These are phyloP conservation scores for Anguilla rostrata DNA, from an alignment of 2,113 vertebrate species.

Conservation along the genomic window DNA sequence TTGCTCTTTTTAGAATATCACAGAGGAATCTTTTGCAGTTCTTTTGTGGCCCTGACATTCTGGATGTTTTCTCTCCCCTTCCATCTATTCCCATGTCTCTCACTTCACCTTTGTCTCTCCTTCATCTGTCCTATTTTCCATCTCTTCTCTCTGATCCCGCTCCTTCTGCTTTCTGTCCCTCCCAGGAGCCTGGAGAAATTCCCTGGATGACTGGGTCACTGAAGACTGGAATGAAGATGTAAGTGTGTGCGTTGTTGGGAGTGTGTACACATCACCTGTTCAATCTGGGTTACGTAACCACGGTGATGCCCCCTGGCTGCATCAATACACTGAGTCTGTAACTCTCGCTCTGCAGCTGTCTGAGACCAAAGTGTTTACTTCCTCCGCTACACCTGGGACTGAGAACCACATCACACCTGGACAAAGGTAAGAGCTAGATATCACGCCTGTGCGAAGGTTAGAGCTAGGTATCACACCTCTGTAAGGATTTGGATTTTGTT, in stretches of 20 bases:
- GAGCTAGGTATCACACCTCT: too few species aligned
- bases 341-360: conserved; percentile 75
- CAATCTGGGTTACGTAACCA: not conserved
- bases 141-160: not conserved
- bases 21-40: too few species aligned
- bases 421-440: too few species aligned
- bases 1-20: too few species aligned
- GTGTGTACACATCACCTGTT: not conserved
- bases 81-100: not conserved
- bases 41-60: too few species aligned
- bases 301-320: not conserved
- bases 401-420: conserved; percentile 81
- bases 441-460: too few species aligned
- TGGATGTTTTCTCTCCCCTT: not conserved
- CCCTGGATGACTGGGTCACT: conserved; percentile 87
- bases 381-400: conserved; percentile 77
- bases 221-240: conserved; percentile 99
- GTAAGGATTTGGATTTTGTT: too few species aligned
- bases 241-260: conserved; percentile 49
- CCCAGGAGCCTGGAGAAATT: conserved; percentile 84
- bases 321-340: not conserved
- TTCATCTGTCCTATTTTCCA: conserved; percentile 11
- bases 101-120: not conserved
- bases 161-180: conserved; percentile 13
- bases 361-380: conserved; percentile 96